Base-by-base conservation (phyloP, 2,888 invertebrate genomes). In the Conus canariensis region DNA sequence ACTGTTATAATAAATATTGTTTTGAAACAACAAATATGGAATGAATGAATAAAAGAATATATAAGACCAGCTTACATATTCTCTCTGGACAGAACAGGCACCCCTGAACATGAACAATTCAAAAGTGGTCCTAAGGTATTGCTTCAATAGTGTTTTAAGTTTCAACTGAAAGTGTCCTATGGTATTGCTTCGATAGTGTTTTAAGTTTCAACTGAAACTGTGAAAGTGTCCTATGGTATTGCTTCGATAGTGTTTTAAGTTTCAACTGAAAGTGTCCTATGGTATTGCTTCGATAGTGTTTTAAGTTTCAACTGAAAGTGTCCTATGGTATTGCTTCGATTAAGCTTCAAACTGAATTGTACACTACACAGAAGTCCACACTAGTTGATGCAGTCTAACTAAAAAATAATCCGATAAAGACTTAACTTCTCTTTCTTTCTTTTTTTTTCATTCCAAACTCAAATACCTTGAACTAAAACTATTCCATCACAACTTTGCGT, bases 21-120 rank as follows among this genome's bases (percentile, higher is more conserved):
- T n/a, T n/a, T 74, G n/a, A n/a, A 74, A 74, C n/a, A n/a, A 74
- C n/a, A 5, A 30, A 45, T 30, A 80, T 30, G 77, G 77, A 80
- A 80, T 80, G 77, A 45, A 80, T 45, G 22, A 80, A 80, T 14
- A 30, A 80, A 80, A 45, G 45, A 80, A 30, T 30, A 30, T 45
- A 80, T 22, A 58, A 83, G 83, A 83, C 83, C 83, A 83, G 83
- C 83, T 83, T 58, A 83, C 58, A 83, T 58, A 80, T 80, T 30
- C 77, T 45, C 30, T 45, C 77, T 30, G 45, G 16, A 16, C 25
- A 80, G 16, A 10, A 80, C 45, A 30, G 10, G 10, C 25, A 16
- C 9, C 10, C 77, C 77, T 80, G 45, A 80, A 80, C n/a, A 74
- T n/a, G 7, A 14, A 30, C 10, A 12, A 14, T 10, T 30, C 12